These are phyloP conservation scores for Sinhomidia bicolor DNA, from an alignment of 2,888 invertebrate genomes.

Conservation along the genomic window DNA sequence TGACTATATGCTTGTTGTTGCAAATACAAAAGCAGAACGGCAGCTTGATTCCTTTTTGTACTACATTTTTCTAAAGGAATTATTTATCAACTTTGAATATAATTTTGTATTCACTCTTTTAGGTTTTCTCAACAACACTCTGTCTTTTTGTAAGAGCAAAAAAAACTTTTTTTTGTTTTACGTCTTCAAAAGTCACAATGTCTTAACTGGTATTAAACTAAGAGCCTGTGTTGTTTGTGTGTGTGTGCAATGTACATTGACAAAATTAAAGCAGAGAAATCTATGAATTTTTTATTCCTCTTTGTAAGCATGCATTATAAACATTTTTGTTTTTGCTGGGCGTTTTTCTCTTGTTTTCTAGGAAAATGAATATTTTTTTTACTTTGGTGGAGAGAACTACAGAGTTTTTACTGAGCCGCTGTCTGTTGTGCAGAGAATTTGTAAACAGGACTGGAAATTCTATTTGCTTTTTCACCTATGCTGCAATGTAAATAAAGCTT, in stretches of 20 bases:
- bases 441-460: background rate
- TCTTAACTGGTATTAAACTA: background rate
- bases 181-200: background rate
- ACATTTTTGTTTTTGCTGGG: background rate
- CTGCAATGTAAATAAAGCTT: no score
- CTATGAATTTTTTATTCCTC: slow-evolving; percentile 42
- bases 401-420: background rate
- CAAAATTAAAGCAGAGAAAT: background rate
- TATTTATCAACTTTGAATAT: background rate
- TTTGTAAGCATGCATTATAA: background rate
- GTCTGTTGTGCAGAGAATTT: background rate
- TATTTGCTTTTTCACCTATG: background rate
- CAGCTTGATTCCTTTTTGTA: background rate
- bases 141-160: background rate
- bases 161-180: slow-evolving; percentile 2
- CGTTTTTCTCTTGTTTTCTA: background rate
- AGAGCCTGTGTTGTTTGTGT: no score
- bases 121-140: background rate
- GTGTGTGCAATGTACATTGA: background rate
- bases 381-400: background rate
- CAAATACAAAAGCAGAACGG: background rate
- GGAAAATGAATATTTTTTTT: background rate
- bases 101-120: background rate
- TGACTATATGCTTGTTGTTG: background rate
- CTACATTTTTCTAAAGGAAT: background rate